A percentile compares a stretch with the other conserved stretches of the same genome.
phyloP scores from a whole-genome alignment of 2,113 vertebrate species.

The Cochlearius cochlearius region DNA sequence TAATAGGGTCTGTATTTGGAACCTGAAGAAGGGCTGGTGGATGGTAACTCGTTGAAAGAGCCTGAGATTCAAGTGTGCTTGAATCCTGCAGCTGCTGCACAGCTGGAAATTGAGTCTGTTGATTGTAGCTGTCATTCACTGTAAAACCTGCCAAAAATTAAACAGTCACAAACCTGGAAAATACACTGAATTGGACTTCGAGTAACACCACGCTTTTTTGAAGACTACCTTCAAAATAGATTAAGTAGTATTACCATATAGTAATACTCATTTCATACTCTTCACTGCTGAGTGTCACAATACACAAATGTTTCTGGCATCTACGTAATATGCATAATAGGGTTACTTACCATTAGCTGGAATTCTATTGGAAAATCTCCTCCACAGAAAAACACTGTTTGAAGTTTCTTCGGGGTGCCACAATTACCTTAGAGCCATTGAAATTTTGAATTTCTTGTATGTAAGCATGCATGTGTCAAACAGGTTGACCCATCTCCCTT shows the following conservation, averaged over 20 bases:
- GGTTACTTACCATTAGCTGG: slow-evolving; percentile 61
- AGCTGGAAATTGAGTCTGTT: slow-evolving; percentile 84
- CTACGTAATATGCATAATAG: neutral
- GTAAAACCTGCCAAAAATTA: slow-evolving; percentile 81
- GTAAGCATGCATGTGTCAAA: slow-evolving; percentile 73
- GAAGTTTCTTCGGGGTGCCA: slow-evolving; percentile 64
- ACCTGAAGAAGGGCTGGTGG: slow-evolving; percentile 87
- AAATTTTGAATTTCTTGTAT: slow-evolving; percentile 72
- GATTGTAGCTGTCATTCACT: slow-evolving; percentile 87
- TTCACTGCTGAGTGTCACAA: neutral
- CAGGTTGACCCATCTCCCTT: slow-evolving; percentile 72
- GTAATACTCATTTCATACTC: neutral
- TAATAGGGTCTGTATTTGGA: slow-evolving; percentile 75
- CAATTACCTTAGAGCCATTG: slow-evolving; percentile 69
- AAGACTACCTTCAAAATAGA: neutral
- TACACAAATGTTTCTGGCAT: neutral
- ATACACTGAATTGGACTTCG: neutral
- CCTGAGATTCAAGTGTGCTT: slow-evolving; percentile 95
- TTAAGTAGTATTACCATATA: neutral
- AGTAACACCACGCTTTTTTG: neutral
- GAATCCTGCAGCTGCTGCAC: slow-evolving; percentile 98
- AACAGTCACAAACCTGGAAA: slow-evolving; percentile 6
- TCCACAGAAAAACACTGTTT: slow-evolving; percentile 70
- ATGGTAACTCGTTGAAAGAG: slow-evolving; percentile 90
- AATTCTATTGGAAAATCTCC: slow-evolving; percentile 69